Evolutionary conservation across 2,113 vertebrate species (phyloP), one percentile per base, ranked within the genome.

Genomic region (Pteronura brasiliensis): DNA sequence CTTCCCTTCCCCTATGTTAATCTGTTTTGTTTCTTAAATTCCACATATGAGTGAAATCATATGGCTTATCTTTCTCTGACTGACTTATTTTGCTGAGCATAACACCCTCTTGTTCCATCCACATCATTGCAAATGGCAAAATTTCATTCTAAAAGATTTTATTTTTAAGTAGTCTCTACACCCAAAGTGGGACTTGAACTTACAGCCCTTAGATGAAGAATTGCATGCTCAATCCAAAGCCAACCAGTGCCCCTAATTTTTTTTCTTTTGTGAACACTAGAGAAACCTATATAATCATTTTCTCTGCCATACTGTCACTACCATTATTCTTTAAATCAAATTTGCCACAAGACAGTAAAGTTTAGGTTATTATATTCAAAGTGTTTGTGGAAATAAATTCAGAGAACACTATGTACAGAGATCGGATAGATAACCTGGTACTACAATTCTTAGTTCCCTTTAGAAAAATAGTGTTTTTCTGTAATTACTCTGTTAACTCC

Each of bases 211-310:
- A 77, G 42, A 18, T 77, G 27, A 47, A 18, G 27, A 18, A 27
- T 31, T 29, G 8, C 42, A 77, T 77, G 42, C 27, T 77, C 15
- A 31, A 47, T 29, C 15, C 12, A 77, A 4, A 44, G 42, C 27
- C 27, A 77, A 27, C 42, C 3, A 14, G 42, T 17, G 14, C 25
- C 72, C 72, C 52, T 89, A 86, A 93, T 91, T 94, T 79, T 47
- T 88, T 94, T 93, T 95, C 82, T 94, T 69, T 82, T 93, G n/a
- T 69, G 72, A 94, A 93, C 61, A 69, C 49, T 84, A 86, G 77
- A 97, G n/a, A 89, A 85, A 77, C 69, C 95, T 90, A 61, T 13
- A 74, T 88, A 96, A 94, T 88, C 42, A 74, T 95, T 88, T 97
- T 77, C 57, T 90, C 34, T 12, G 31, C 27, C 47, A 39, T 77